Conservation (phyloP, 1,140 invertebrate genomes). For the Oscheius sp. region DNA sequence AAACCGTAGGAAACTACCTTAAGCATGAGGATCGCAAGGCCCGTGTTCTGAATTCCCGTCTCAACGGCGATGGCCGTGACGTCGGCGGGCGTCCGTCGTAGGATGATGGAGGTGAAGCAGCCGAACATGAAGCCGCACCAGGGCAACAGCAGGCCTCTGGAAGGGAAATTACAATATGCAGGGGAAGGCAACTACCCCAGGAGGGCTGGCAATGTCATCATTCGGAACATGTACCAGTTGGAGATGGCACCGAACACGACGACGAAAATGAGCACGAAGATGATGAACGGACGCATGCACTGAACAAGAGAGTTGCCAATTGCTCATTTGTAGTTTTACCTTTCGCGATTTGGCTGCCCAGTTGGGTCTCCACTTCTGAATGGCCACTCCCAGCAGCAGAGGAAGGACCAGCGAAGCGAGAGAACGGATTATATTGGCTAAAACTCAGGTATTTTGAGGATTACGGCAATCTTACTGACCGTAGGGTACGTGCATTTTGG, state of each 20-base stretch:
- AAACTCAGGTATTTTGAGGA: background rate
- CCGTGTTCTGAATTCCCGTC: slow-evolving; percentile 90
- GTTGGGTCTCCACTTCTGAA: slow-evolving; percentile 57
- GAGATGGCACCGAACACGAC: slow-evolving; percentile 85
- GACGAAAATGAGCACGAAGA: slow-evolving; percentile 78
- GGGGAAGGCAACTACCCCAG: slow-evolving; percentile 66
- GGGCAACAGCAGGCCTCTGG: slow-evolving; percentile 79
- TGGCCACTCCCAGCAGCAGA: slow-evolving; percentile 73
- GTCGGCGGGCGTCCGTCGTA: slow-evolving; percentile 62
- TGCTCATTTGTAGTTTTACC: slow-evolving; percentile 44
- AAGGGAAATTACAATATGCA: slow-evolving; percentile 11
- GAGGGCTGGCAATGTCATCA: slow-evolving; percentile 71
- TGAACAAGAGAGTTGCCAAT: slow-evolving; percentile 55
- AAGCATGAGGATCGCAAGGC: slow-evolving; percentile 83
- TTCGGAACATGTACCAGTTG: slow-evolving; percentile 84
- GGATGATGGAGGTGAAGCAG: slow-evolving; percentile 61
- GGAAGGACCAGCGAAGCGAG: slow-evolving; percentile 79
- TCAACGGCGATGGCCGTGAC: slow-evolving; percentile 83
- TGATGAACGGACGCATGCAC: slow-evolving; percentile 81
- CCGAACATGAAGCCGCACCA: slow-evolving; percentile 81
- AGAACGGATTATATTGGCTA: slow-evolving; percentile 61
- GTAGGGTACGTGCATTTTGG: slow-evolving; percentile 61
- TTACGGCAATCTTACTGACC: background rate
- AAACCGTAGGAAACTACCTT: slow-evolving; percentile 37
- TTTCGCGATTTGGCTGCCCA: slow-evolving; percentile 70